phyloP scores from a whole-genome alignment of 2,797 vertebrate genomes.

The Falco novaeseelandiae region DNA sequence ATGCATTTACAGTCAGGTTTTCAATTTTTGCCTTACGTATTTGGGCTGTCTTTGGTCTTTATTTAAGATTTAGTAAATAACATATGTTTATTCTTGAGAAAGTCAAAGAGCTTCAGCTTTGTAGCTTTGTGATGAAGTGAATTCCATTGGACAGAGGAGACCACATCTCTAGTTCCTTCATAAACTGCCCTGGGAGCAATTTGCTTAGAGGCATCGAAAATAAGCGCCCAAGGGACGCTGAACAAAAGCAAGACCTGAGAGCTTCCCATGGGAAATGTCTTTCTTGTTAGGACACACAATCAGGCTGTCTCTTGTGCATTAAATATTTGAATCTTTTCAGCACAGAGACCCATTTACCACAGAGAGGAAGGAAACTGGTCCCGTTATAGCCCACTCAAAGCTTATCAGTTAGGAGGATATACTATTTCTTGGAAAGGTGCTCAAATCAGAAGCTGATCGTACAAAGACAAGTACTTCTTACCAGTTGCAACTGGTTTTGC shows the following conservation, averaged over 20 bases:
- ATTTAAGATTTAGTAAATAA: background rate
- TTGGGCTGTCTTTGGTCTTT: background rate
- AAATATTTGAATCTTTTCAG: background rate
- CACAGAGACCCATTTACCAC: background rate
- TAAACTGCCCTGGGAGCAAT: background rate
- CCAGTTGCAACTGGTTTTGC: background rate
- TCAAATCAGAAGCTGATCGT: background rate
- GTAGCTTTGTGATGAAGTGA: background rate
- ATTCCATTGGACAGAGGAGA: background rate
- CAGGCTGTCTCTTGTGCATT: background rate
- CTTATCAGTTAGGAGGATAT: background rate
- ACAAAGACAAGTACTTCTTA: background rate
- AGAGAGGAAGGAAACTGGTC: background rate
- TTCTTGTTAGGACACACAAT: background rate
- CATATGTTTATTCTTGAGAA: background rate
- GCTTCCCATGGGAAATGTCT: conserved; percentile 30
- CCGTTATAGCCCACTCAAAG: background rate
- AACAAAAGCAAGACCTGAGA: background rate
- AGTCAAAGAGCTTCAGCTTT: background rate
- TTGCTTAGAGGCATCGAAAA: background rate
- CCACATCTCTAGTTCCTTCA: background rate
- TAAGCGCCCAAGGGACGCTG: background rate
- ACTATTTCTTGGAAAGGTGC: background rate
- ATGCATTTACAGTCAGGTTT: background rate
- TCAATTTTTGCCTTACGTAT: background rate